These are phyloP conservation scores for Microcebus griseorufus DNA, from an alignment of 2,113 vertebrate genomes.

Conservation along the genomic window DNA sequence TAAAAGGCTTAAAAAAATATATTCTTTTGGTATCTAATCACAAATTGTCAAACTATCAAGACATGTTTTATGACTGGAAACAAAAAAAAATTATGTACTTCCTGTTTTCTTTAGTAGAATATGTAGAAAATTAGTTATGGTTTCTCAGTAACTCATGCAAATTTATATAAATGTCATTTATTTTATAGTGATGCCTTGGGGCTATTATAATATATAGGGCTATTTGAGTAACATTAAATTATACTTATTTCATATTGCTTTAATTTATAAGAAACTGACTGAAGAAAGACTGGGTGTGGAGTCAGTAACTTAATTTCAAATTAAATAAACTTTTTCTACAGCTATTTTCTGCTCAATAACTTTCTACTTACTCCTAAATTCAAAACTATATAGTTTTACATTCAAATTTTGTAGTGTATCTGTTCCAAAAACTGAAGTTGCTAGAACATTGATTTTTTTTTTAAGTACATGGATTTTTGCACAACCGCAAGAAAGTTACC, in stretches of 20 bases:
- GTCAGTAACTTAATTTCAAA: slow-evolving; percentile 1
- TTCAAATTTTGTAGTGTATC: background rate
- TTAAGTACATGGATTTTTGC: too few relatives aligned
- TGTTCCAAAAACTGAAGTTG: background rate
- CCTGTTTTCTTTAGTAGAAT: background rate
- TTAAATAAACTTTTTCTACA: background rate
- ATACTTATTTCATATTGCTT: background rate
- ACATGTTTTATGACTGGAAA: slow-evolving; percentile 8
- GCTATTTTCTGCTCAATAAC: background rate
- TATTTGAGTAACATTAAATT: background rate
- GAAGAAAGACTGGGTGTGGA: background rate
- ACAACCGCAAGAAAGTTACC: too few relatives aligned
- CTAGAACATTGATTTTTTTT: background rate
- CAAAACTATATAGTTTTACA: background rate
- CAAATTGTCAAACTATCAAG: background rate
- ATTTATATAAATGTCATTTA: background rate
- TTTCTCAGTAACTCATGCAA: background rate
- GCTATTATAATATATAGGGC: background rate
- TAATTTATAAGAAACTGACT: slow-evolving; percentile 1
- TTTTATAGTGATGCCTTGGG: background rate
- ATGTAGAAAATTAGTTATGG: background rate
- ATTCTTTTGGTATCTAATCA: background rate
- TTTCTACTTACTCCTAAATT: background rate
- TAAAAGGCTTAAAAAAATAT: background rate
- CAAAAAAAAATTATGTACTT: background rate